These are phyloP conservation scores for Chaetura pelagica DNA, from an alignment of 2,113 vertebrate species.

Conservation along the genomic window DNA sequence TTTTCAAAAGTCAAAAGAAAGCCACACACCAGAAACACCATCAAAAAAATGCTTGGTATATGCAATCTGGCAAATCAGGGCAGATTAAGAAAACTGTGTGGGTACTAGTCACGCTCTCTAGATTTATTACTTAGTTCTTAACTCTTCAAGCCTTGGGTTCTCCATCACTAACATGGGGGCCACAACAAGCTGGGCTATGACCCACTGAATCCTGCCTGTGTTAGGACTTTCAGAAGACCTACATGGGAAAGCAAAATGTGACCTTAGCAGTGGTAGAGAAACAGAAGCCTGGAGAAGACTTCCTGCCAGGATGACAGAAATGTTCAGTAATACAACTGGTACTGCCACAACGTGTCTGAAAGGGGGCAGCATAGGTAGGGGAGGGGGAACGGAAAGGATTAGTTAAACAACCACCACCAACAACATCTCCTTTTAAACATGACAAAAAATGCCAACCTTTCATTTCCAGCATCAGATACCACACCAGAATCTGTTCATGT, in stretches of 20 bases:
- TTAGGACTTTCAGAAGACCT: background rate
- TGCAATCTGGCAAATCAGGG: background rate
- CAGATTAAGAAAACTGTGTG: background rate
- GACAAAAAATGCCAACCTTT: background rate
- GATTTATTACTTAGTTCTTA: background rate
- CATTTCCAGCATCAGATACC: background rate
- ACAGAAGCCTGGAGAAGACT: background rate
- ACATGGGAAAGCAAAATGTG: background rate
- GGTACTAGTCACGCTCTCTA: background rate
- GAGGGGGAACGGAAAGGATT: background rate
- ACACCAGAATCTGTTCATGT: background rate
- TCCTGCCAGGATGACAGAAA: background rate
- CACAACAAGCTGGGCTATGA: background rate
- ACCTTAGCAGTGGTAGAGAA: background rate
- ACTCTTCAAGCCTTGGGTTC: background rate
- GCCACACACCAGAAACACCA: background rate
- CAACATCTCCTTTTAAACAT: background rate
- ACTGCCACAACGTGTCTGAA: background rate
- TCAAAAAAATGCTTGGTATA: background rate
- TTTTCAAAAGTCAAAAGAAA: background rate
- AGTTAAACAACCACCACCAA: background rate
- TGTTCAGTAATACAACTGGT: background rate
- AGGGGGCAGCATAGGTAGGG: background rate
- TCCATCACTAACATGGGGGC: background rate
- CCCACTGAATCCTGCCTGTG: background rate